Conservation (phyloP, 1,140 invertebrate genomes). For the Trypoxylus dichotomus region DNA sequence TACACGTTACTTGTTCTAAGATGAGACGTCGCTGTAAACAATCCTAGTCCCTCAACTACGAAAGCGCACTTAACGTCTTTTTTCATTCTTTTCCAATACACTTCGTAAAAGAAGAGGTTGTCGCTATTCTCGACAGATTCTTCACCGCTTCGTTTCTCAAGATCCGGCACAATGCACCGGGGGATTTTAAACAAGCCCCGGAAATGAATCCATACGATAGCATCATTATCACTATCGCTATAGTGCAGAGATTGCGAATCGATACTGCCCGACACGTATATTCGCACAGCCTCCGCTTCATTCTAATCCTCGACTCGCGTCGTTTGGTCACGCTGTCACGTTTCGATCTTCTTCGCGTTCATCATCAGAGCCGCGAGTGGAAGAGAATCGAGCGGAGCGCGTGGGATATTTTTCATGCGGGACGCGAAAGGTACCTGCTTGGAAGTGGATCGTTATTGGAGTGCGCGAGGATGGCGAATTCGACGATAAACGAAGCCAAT, state of each 20-base stretch:
- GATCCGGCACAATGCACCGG: conserved; percentile 30
- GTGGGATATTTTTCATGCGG: neutral
- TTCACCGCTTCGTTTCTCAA: neutral
- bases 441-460: conserved; percentile 28
- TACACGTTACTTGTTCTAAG: neutral
- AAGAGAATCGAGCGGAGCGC: neutral
- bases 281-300: neutral
- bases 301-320: no score
- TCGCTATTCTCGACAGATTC: neutral
- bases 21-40: neutral
- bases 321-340: neutral
- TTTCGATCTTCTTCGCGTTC: neutral
- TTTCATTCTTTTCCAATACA: neutral
- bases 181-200: conserved; percentile 35
- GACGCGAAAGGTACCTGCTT: neutral
- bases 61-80: neutral
- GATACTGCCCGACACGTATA: neutral
- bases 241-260: conserved; percentile 6
- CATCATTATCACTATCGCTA: conserved; percentile 32
- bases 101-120: neutral
- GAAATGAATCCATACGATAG: conserved; percentile 33
- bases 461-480: neutral
- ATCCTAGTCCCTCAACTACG: neutral
- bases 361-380: neutral
- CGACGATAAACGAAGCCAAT: conserved; percentile 34